phyloP scores from a whole-genome alignment of 1,140 invertebrate species.

The Chelonus insularis region DNA sequence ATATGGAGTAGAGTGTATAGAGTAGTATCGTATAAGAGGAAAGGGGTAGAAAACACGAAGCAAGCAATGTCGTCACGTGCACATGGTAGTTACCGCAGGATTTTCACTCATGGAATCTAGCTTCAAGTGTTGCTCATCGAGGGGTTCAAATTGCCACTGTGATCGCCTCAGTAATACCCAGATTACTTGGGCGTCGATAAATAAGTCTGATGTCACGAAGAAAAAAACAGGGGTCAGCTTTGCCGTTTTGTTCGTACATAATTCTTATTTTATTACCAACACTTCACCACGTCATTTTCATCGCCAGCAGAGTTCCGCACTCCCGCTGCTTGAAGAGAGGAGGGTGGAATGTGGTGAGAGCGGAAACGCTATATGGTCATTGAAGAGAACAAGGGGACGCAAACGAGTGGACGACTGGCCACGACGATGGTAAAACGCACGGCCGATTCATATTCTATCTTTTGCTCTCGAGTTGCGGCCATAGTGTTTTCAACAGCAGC shows the following conservation, averaged over 20 bases:
- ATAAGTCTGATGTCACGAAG: neutral
- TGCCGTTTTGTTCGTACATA: too few species aligned
- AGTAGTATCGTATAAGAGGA: neutral
- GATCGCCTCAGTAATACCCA: neutral
- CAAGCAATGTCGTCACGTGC: slow-evolving; percentile 8
- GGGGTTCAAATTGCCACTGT: slow-evolving; percentile 3
- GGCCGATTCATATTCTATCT: slow-evolving; percentile 26
- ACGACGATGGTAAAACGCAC: slow-evolving; percentile 40
- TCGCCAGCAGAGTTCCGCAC: too few species aligned
- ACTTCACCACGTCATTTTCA: too few species aligned
- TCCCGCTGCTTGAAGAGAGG: neutral
- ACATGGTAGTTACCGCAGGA: slow-evolving; percentile 18
- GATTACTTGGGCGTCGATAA: neutral
- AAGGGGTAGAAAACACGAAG: slow-evolving; percentile 6
- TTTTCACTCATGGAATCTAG: slow-evolving; percentile 19
- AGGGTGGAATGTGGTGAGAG: neutral
- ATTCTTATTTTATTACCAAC: too few species aligned
- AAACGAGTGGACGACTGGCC: slow-evolving; percentile 49
- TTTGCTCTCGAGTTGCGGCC: slow-evolving; percentile 13
- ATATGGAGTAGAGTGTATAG: slow-evolving; percentile 3
- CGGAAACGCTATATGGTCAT: neutral
- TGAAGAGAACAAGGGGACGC: slow-evolving; percentile 43
- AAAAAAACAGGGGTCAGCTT: neutral
- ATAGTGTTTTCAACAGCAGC: neutral
- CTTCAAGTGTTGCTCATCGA: slow-evolving; percentile 12